phyloP scores from a whole-genome alignment of 2,113 vertebrate genomes.

The Clarias batrachus region DNA sequence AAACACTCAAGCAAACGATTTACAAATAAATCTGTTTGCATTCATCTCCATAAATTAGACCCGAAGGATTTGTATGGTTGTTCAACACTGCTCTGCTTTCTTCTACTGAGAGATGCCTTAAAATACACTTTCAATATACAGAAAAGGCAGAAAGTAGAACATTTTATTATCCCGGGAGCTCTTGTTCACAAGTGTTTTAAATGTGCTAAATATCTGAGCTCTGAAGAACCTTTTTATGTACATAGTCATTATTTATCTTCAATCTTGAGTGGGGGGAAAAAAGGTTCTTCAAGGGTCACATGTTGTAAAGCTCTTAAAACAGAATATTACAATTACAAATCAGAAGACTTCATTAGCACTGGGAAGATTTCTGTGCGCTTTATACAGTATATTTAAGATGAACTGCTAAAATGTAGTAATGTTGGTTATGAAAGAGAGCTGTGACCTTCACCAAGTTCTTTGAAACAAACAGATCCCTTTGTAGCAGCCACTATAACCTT shows the following conservation, averaged over 20 bases:
- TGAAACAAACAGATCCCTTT: background rate
- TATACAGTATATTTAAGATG: background rate
- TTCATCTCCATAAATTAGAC: background rate
- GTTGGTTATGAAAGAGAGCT: background rate
- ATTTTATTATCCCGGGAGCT: background rate
- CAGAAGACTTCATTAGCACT: background rate
- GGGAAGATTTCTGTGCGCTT: background rate
- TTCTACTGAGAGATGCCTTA: background rate
- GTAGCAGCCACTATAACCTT: background rate
- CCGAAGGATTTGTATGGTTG: background rate
- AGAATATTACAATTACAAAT: background rate
- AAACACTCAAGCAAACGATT: background rate
- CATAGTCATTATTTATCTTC: background rate
- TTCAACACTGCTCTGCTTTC: background rate
- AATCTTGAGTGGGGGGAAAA: background rate
- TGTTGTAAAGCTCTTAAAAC: background rate
- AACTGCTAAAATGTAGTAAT: background rate
- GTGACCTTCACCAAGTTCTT: background rate
- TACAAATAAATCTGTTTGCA: background rate
- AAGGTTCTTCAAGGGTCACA: background rate
- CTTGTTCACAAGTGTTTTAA: background rate
- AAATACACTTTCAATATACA: background rate
- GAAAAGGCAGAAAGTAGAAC: background rate
- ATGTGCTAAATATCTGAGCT: background rate
- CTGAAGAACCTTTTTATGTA: background rate